These are phyloP conservation scores for Rana temporaria DNA, from an alignment of 2,113 vertebrate genomes.

Conservation along the genomic window DNA sequence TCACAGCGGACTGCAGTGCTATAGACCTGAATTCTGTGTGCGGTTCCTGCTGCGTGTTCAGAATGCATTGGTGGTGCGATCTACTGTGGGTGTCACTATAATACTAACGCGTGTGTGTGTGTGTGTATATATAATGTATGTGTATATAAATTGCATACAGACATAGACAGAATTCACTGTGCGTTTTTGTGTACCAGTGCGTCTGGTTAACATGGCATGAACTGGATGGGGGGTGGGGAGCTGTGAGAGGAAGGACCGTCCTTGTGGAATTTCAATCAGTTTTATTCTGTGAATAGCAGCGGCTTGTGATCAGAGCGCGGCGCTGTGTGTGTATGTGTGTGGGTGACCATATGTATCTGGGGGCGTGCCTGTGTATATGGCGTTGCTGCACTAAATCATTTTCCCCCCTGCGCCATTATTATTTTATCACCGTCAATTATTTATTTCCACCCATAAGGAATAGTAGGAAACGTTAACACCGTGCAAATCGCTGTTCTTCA, in stretches of 20 bases:
- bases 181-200: slow-evolving; percentile 21
- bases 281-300: background rate
- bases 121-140: background rate
- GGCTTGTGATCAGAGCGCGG: background rate
- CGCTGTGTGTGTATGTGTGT: background rate
- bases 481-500: background rate
- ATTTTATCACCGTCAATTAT: background rate
- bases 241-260: background rate
- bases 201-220: slow-evolving; percentile 8
- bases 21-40: too few species aligned
- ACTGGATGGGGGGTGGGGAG: background rate
- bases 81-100: too few species aligned
- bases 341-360: too few species aligned
- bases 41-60: too few species aligned
- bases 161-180: background rate
- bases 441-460: background rate
- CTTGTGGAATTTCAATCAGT: slow-evolving; percentile 45
- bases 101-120: too few species aligned
- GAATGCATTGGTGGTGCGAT: too few species aligned
- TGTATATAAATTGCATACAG: background rate
- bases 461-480: too few species aligned
- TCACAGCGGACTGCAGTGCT: too few species aligned
- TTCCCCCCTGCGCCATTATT: background rate
- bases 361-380: background rate
- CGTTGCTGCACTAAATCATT: background rate